Percentiles rank a stretch among this genome's conserved stretches.
Conservation (phyloP, 2,888 invertebrate species). For the Amphipoea lucens region DNA sequence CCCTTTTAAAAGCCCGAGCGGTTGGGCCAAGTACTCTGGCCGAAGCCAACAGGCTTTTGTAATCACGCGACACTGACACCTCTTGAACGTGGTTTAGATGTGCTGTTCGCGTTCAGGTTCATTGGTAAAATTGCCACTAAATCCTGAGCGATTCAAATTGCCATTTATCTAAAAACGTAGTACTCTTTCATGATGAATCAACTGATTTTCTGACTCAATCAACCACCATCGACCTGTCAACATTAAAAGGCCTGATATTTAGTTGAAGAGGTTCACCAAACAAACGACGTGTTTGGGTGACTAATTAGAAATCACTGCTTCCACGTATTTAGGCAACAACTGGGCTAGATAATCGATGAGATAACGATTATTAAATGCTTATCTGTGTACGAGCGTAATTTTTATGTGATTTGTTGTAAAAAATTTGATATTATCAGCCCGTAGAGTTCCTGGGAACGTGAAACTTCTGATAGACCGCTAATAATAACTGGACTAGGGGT, state of each 20-base stretch:
- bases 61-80: neutral
- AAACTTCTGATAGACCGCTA: constrained; percentile 32
- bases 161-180: too few species aligned
- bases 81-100: neutral
- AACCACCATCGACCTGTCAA: constrained; percentile 1
- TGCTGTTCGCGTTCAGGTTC: neutral
- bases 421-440: constrained; percentile 31
- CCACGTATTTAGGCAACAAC: constrained; percentile 33
- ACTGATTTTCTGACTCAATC: constrained; percentile 1
- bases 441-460: neutral
- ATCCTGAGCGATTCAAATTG: neutral
- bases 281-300: constrained; percentile 15
- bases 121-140: neutral
- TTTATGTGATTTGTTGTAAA: constrained; percentile 33
- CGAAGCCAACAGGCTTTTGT: too few species aligned
- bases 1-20: too few species aligned
- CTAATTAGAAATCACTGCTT: constrained; percentile 56
- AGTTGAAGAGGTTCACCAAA: constrained; percentile 46
- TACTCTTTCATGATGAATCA: neutral
- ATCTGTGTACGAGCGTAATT: constrained; percentile 35
- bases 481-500: neutral
- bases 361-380: constrained; percentile 59
- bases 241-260: constrained; percentile 33
- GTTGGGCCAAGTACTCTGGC: too few species aligned
- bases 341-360: constrained; percentile 40